Evolutionary conservation across 2,113 vertebrate species (phyloP).

Genomic region (Pterocles gutturalis): DNA sequence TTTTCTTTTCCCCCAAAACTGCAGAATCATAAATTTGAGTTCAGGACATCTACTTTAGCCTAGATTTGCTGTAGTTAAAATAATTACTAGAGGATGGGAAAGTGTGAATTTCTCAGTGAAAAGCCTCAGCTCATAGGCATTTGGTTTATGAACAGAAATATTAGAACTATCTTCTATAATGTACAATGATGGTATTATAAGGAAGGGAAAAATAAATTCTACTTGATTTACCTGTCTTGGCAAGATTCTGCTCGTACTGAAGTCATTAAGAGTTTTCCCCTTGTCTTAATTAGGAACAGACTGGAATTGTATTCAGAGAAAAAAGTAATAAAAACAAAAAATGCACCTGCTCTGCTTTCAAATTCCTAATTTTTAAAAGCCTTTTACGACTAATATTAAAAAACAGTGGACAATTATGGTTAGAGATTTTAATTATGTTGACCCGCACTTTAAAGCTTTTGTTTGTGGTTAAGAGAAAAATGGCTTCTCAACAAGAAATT

Average conservation of each 20-base stretch:
- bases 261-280: not conserved
- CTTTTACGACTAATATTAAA: constrained; percentile 66
- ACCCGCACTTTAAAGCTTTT: constrained; percentile 92
- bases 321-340: not conserved
- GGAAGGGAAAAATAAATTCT: constrained; percentile 11
- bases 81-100: not conserved
- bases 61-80: not conserved
- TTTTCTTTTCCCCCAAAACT: not conserved
- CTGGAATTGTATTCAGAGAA: not conserved
- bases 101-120: not conserved
- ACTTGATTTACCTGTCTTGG: not conserved
- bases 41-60: not conserved
- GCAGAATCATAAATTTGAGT: not conserved
- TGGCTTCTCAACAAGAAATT: constrained; percentile 95
- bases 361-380: constrained; percentile 34
- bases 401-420: constrained; percentile 67
- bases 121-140: not conserved
- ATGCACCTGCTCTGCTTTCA: constrained; percentile 61
- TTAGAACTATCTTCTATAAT: not conserved
- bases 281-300: constrained; percentile 28
- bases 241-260: constrained; percentile 7
- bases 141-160: not conserved
- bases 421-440: constrained; percentile 84
- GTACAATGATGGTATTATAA: constrained; percentile 25
- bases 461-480: constrained; percentile 81